These are phyloP conservation scores for Lamproptera curius DNA, from an alignment of 2,888 invertebrate genomes.

Conservation along the genomic window DNA sequence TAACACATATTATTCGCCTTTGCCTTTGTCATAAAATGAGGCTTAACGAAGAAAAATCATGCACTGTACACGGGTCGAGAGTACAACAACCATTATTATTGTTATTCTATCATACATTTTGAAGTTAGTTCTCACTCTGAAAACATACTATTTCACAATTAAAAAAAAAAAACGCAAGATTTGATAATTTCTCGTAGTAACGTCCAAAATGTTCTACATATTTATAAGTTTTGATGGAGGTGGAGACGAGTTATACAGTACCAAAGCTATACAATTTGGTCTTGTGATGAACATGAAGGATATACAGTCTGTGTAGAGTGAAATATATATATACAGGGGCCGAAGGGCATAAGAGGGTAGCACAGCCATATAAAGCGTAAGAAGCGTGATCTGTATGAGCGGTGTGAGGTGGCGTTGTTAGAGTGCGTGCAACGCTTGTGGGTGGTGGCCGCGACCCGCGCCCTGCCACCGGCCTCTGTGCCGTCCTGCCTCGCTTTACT, in stretches of 20 bases:
- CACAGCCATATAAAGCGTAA: slow-evolving; percentile 53
- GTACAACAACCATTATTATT: background rate
- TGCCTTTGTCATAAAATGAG: background rate
- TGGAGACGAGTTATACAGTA: slow-evolving; percentile 17
- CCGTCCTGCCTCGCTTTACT: no score
- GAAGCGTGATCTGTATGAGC: slow-evolving; percentile 42
- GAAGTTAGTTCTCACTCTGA: slow-evolving; percentile 7
- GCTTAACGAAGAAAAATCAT: slow-evolving; percentile 4
- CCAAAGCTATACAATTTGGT: slow-evolving; percentile 56
- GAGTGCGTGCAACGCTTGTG: slow-evolving; percentile 9
- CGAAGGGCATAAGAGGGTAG: slow-evolving; percentile 33
- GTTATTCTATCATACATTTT: slow-evolving; percentile 1
- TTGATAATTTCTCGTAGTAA: no score
- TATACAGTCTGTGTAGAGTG: slow-evolving; percentile 34
- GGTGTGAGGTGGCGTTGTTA: slow-evolving; percentile 40
- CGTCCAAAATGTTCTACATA: no score
- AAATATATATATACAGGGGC: slow-evolving; percentile 51
- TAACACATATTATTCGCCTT: background rate
- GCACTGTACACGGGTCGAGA: slow-evolving; percentile 4
- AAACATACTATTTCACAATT: background rate
- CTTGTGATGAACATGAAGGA: slow-evolving; percentile 32
- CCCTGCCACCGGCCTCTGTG: no score
- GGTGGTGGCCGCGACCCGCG: slow-evolving; percentile 14
- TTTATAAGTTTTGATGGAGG: slow-evolving; percentile 5
- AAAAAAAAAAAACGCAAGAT: no score